Conservation (phyloP, 2,113 vertebrate genomes). For the Serinus canaria region DNA sequence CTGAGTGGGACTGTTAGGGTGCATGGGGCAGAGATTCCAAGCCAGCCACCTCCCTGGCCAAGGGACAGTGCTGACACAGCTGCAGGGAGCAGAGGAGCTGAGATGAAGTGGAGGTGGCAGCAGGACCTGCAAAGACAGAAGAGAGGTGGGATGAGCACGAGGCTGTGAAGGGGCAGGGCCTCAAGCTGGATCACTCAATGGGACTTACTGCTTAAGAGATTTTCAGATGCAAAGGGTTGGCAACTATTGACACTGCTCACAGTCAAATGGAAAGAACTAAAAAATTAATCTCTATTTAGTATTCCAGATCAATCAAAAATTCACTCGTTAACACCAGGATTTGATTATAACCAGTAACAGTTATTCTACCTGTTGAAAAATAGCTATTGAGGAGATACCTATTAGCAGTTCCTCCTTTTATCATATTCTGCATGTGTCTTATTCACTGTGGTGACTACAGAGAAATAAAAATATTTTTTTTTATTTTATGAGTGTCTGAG, state of each 20-base stretch:
- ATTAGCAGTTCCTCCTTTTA: background rate
- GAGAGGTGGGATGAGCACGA: background rate
- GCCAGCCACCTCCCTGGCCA: background rate
- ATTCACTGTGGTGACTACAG: background rate
- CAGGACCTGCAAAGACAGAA: background rate
- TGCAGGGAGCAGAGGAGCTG: background rate
- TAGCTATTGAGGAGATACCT: background rate
- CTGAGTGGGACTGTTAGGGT: background rate
- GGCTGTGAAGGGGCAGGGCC: background rate
- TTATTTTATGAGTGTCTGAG: background rate
- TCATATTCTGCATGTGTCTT: background rate
- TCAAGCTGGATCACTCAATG: background rate
- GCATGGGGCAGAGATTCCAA: background rate
- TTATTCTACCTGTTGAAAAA: background rate
- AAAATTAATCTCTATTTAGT: background rate
- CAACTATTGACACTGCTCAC: background rate
- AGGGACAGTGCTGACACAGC: background rate
- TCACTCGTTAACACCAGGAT: background rate
- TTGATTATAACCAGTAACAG: background rate
- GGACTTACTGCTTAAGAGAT: background rate
- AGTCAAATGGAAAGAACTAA: background rate
- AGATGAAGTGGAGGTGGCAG: background rate
- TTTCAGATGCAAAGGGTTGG: background rate
- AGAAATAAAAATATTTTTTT: background rate
- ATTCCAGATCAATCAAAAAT: background rate